A percentile compares a stretch with the other conserved stretches of the same genome.
These are phyloP conservation scores for Chelonia mydas DNA, from an alignment of 2,797 vertebrate genomes.

Conservation along the genomic window DNA sequence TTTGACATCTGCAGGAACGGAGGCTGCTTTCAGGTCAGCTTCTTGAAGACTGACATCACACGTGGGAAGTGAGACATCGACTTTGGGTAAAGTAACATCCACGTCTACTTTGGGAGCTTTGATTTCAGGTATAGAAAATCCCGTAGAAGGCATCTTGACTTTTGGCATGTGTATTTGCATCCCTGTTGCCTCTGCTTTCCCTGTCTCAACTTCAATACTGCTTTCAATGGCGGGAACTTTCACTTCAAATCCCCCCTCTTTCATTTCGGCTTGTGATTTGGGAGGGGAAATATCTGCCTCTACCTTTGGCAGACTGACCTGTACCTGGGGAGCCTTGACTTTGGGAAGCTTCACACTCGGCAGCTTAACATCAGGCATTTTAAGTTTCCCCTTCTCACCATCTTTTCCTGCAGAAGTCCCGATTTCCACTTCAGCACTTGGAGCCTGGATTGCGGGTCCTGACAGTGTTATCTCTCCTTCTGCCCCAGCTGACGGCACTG, in stretches of 20 bases:
- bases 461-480: fast-evolving
- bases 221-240: not conserved
- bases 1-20: not conserved
- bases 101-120: not conserved
- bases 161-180: conserved; percentile 50
- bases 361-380: conserved; percentile 23
- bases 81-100: not conserved
- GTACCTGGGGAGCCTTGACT: not conserved
- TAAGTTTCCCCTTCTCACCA: fast-evolving
- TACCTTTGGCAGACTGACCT: conserved; percentile 23
- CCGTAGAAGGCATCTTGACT: not conserved
- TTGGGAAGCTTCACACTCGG: conserved; percentile 32
- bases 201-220: not conserved
- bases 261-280: not conserved
- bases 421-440: not conserved
- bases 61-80: not conserved
- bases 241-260: not conserved
- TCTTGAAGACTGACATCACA: not conserved
- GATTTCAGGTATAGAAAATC: conserved; percentile 35
- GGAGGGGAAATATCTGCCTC: not conserved
- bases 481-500: fast-evolving
- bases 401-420: not conserved
- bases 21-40: not conserved
- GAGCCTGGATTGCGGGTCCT: not conserved
- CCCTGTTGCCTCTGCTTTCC: not conserved